A percentile compares a stretch with the other conserved stretches of the same genome.
These are phyloP conservation scores for Dendrocopos noguchii DNA, from an alignment of 2,113 vertebrate genomes.

Conservation along the genomic window DNA sequence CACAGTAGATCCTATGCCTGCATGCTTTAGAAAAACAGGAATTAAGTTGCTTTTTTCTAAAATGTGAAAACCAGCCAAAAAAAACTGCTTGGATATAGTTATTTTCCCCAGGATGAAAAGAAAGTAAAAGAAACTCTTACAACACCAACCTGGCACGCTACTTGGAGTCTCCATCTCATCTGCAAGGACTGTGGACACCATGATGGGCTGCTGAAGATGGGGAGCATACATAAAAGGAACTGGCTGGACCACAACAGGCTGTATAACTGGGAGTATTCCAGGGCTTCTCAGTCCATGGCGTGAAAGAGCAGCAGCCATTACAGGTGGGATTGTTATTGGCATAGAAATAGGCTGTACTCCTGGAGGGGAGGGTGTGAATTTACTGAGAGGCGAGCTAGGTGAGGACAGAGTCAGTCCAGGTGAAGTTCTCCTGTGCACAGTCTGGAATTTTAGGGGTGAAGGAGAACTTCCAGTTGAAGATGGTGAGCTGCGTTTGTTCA, in stretches of 20 bases:
- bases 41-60: background rate
- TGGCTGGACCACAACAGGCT: slow-evolving; percentile 89
- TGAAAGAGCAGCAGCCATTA: slow-evolving; percentile 85
- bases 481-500: slow-evolving; percentile 90
- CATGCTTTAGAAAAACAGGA: background rate
- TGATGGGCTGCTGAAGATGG: slow-evolving; percentile 87
- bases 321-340: slow-evolving; percentile 81
- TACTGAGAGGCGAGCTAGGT: slow-evolving; percentile 78
- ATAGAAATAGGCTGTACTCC: slow-evolving; percentile 77
- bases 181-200: slow-evolving; percentile 82
- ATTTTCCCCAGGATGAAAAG: background rate
- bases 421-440: slow-evolving; percentile 76
- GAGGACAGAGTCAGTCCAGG: slow-evolving; percentile 77
- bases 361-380: slow-evolving; percentile 73
- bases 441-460: slow-evolving; percentile 82
- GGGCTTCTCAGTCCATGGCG: slow-evolving; percentile 80
- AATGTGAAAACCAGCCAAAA: background rate
- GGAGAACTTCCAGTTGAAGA: slow-evolving; percentile 80
- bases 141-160: slow-evolving; percentile 82
- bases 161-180: slow-evolving; percentile 83
- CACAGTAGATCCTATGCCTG: background rate
- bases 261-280: slow-evolving; percentile 88
- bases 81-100: background rate
- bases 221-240: slow-evolving; percentile 90
- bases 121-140: background rate